Evolutionary conservation across 2,888 invertebrate genomes (phyloP).

Genomic region (Hypolimnas misippus): DNA sequence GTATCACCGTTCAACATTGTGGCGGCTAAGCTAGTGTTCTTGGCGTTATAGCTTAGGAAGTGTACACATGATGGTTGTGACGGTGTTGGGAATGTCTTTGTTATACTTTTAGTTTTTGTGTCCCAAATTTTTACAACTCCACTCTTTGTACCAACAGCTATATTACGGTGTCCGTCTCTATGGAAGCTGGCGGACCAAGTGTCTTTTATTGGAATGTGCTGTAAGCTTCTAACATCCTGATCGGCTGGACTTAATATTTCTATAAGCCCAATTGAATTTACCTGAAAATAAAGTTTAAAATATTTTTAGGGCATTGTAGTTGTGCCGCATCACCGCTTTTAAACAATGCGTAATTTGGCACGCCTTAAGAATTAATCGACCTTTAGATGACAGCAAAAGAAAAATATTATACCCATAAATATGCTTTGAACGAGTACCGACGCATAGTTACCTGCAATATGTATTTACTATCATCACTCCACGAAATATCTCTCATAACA

Average conservation of each 20-base stretch:
- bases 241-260: slow-evolving; percentile 75
- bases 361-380: slow-evolving; percentile 9
- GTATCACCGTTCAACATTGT: slow-evolving; percentile 79
- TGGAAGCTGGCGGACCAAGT: slow-evolving; percentile 79
- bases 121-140: slow-evolving; percentile 81
- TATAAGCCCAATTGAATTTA: slow-evolving; percentile 72
- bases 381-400: slow-evolving; percentile 1
- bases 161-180: slow-evolving; percentile 73
- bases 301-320: not conserved
- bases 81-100: slow-evolving; percentile 73
- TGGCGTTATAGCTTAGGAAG: slow-evolving; percentile 74
- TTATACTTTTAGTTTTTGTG: slow-evolving; percentile 74
- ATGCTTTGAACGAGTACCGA: not conserved
- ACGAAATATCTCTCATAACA: slow-evolving; percentile 71
- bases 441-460: slow-evolving; percentile 67
- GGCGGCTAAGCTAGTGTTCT: slow-evolving; percentile 77
- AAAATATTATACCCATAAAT: not conserved
- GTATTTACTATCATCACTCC: slow-evolving; percentile 82
- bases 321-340: slow-evolving; percentile 4
- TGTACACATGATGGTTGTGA: slow-evolving; percentile 68
- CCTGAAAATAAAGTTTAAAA: slow-evolving; percentile 57
- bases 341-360: slow-evolving; percentile 13
- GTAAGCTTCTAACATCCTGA: slow-evolving; percentile 72
- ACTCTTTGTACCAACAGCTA: slow-evolving; percentile 75
- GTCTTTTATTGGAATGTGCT: slow-evolving; percentile 75